Evolutionary conservation across 2,888 invertebrate species (phyloP).

Genomic region (Mesorhabditis spiculigera): DNA sequence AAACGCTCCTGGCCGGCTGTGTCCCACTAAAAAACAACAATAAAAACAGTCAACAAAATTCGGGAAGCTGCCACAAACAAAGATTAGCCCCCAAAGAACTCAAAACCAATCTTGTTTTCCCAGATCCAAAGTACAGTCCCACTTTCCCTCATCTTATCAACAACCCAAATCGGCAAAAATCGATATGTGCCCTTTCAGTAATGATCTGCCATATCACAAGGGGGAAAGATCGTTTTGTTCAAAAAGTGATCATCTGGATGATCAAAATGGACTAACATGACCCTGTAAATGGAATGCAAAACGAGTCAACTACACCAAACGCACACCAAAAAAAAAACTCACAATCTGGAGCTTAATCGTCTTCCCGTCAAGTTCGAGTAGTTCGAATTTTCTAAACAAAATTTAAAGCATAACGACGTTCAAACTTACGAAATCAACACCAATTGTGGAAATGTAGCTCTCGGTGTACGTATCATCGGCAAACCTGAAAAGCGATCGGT

Average conservation of each 20-base stretch:
- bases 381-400: slow-evolving; percentile 89
- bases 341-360: slow-evolving; percentile 98
- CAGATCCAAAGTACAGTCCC: too few species aligned
- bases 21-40: slow-evolving; percentile 45
- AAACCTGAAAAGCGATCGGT: slow-evolving; percentile 65
- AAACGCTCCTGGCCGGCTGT: slow-evolving; percentile 96
- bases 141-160: too few species aligned
- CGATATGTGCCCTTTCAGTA: too few species aligned
- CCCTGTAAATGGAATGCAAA: too few species aligned
- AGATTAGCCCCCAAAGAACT: too few species aligned
- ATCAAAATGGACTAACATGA: too few species aligned
- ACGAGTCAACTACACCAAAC: neutral
- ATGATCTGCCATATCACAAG: too few species aligned
- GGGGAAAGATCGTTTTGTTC: too few species aligned
- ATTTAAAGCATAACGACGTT: slow-evolving; percentile 10
- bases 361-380: slow-evolving; percentile 95
- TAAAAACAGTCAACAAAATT: neutral
- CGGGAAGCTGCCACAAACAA: too few species aligned
- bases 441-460: slow-evolving; percentile 99
- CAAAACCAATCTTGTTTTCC: too few species aligned
- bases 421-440: slow-evolving; percentile 91
- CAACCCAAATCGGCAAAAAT: too few species aligned
- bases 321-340: slow-evolving; percentile 60
- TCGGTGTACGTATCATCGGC: slow-evolving; percentile 99
- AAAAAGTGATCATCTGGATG: too few species aligned